These are phyloP conservation scores for Melanophora roralis DNA, from an alignment of 2,888 invertebrate species.

Conservation along the genomic window DNA sequence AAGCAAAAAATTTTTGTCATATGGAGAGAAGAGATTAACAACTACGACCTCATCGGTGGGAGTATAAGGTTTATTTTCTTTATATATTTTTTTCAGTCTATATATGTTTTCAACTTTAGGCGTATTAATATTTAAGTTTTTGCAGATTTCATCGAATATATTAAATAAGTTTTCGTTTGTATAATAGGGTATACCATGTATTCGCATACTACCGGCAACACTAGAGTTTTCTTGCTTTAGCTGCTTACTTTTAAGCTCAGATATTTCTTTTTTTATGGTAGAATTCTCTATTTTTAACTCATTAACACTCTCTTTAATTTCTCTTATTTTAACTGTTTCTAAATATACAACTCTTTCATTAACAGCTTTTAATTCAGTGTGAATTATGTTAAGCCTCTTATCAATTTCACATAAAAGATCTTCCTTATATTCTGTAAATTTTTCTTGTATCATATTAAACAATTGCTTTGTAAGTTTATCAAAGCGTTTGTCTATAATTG, in stretches of 20 bases:
- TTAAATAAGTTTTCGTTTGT: neutral
- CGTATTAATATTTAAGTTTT: neutral
- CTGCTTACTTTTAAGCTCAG: neutral
- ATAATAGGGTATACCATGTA: neutral
- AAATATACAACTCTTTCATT: neutral
- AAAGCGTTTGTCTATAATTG: neutral
- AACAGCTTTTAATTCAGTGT: neutral
- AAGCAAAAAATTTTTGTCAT: too few relatives aligned
- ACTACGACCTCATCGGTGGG: neutral
- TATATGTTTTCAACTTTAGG: neutral
- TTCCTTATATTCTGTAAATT: neutral
- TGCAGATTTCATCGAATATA: neutral
- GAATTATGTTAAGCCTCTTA: neutral
- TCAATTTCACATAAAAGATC: neutral
- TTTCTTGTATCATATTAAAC: neutral
- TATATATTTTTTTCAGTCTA: neutral
- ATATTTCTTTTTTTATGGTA: neutral
- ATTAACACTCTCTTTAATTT: neutral
- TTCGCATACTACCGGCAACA: too few relatives aligned
- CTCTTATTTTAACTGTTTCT: neutral
- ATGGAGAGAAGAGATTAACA: neutral
- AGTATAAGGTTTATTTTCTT: neutral
- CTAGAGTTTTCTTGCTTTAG: neutral
- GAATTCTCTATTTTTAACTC: neutral
- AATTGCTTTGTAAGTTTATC: neutral